Conservation (phyloP, 1,140 invertebrate species). For the Panagrolaimus sp. region DNA sequence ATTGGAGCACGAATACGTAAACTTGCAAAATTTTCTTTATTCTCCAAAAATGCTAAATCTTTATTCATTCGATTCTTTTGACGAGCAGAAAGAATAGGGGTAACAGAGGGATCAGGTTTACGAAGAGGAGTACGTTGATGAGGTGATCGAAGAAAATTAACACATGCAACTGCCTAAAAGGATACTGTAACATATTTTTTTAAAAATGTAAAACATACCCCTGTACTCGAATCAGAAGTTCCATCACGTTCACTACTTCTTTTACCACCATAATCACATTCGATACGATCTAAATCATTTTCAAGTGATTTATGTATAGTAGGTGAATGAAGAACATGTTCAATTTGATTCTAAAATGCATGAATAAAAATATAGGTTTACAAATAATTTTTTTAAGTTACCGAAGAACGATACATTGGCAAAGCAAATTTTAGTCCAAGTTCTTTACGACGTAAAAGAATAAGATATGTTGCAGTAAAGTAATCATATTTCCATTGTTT, state of each 20-base stretch:
- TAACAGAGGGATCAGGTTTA: neutral
- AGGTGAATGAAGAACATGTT: constrained; percentile 25
- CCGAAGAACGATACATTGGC: constrained; percentile 28
- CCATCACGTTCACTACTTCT: neutral
- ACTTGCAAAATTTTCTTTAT: constrained; percentile 9
- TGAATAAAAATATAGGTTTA: neutral
- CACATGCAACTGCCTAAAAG: no score
- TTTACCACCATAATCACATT: neutral
- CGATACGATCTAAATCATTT: constrained; percentile 11
- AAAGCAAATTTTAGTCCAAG: constrained; percentile 59
- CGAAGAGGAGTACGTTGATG: neutral
- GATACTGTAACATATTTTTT: neutral
- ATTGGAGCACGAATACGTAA: neutral
- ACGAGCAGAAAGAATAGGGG: neutral
- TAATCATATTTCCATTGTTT: constrained; percentile 69
- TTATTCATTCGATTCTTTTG: neutral
- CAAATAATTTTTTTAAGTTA: neutral
- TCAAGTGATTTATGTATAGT: constrained; percentile 41
- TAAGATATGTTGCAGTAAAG: constrained; percentile 72
- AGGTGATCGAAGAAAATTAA: neutral
- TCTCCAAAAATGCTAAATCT: neutral
- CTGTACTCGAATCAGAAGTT: neutral
- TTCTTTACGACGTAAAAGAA: constrained; percentile 68
- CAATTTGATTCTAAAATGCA: neutral
- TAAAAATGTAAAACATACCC: neutral